Conservation (phyloP, 2,113 vertebrate species). For the Ceyx cyanopectus region DNA sequence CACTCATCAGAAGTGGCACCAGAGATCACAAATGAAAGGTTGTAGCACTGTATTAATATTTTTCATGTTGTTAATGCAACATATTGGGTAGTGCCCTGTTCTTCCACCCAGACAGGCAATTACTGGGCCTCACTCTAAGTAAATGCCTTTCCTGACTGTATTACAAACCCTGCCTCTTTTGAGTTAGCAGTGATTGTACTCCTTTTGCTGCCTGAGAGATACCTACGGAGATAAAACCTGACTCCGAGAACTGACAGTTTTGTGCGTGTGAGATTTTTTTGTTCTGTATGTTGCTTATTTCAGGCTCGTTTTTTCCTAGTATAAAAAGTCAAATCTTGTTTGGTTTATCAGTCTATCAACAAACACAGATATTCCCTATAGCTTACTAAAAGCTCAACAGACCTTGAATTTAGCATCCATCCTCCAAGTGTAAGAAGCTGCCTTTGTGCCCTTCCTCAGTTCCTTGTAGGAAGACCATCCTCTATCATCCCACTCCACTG, state of each 20-base stretch:
- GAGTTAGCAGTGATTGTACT: neutral
- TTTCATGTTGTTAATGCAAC: slow-evolving; percentile 39
- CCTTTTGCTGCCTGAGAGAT: neutral
- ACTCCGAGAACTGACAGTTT: neutral
- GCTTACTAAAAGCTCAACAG: neutral
- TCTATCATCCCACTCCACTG: neutral
- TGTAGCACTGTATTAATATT: neutral
- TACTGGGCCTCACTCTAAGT: neutral
- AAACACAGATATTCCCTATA: neutral
- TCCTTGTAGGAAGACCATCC: neutral
- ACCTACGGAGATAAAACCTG: neutral
- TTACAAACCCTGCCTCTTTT: neutral
- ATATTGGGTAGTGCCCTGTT: slow-evolving; percentile 2
- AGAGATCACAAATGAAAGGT: slow-evolving; percentile 59
- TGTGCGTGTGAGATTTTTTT: neutral
- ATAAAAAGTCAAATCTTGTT: neutral
- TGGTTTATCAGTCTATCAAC: slow-evolving; percentile 1
- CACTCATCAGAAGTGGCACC: slow-evolving; percentile 43
- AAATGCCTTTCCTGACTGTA: neutral
- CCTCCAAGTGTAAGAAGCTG: neutral
- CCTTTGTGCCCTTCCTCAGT: neutral
- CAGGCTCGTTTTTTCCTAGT: neutral
- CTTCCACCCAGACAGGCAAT: slow-evolving; percentile 9
- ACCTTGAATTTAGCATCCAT: neutral
- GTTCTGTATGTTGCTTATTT: neutral